Evolutionary conservation across 2,888 invertebrate genomes (phyloP).

Genomic region (Beris chalybata): DNA sequence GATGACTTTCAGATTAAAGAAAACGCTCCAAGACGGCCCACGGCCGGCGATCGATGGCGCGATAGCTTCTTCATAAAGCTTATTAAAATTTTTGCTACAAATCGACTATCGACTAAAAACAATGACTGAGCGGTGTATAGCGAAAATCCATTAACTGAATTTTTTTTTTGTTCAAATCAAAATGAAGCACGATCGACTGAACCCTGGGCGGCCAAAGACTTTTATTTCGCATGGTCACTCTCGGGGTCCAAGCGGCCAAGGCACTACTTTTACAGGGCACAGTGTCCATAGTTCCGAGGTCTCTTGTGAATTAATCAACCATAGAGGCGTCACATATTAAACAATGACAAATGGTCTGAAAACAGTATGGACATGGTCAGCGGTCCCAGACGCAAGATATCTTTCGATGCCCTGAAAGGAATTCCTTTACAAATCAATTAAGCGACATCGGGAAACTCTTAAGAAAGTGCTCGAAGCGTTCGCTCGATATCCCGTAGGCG

Average conservation of each 20-base stretch:
- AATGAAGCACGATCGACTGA: slow-evolving; percentile 27
- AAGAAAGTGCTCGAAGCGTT: slow-evolving; percentile 16
- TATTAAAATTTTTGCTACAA: slow-evolving; percentile 30
- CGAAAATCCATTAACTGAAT: slow-evolving; percentile 28
- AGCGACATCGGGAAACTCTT: slow-evolving; percentile 23
- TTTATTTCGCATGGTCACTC: slow-evolving; percentile 25
- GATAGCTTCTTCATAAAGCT: slow-evolving; percentile 22
- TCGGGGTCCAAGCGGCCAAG: neutral
- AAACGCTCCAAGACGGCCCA: slow-evolving; percentile 1
- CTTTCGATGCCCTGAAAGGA: slow-evolving; percentile 32
- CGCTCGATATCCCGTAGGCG: neutral
- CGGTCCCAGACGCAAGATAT: slow-evolving; percentile 29
- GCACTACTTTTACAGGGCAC: too few species aligned
- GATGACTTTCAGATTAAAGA: slow-evolving; percentile 41
- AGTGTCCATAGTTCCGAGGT: too few species aligned
- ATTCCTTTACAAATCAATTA: slow-evolving; percentile 40
- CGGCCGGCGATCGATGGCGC: neutral
- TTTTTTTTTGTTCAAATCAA: slow-evolving; percentile 12
- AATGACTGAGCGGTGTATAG: slow-evolving; percentile 14
- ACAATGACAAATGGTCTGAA: slow-evolving; percentile 40
- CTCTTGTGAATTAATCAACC: slow-evolving; percentile 36
- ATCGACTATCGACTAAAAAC: slow-evolving; percentile 6
- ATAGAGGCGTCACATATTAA: slow-evolving; percentile 39
- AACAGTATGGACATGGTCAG: slow-evolving; percentile 26
- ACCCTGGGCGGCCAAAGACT: slow-evolving; percentile 21